Conservation (phyloP, 2,888 invertebrate species). For the Machimus atricapillus region DNA sequence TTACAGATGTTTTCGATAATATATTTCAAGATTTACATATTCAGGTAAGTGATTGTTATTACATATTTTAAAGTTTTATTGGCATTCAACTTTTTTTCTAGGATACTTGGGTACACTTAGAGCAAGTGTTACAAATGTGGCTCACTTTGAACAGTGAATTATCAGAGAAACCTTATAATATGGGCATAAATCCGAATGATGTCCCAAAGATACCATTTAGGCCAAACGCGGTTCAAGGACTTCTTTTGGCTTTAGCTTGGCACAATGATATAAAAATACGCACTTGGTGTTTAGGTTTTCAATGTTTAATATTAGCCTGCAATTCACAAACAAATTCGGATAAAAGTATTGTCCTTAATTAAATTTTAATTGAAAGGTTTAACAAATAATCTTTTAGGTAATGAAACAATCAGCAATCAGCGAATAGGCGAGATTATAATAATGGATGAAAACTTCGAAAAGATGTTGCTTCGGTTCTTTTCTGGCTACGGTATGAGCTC, state of each 20-base stretch:
- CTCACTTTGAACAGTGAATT: conserved; percentile 77
- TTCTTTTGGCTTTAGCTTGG: conserved; percentile 72
- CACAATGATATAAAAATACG: conserved; percentile 73
- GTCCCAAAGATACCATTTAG: conserved; percentile 72
- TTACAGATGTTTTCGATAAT: conserved; percentile 73
- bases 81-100: conserved; percentile 54
- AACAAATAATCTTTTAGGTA: conserved; percentile 50
- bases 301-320: conserved; percentile 73
- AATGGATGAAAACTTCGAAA: conserved; percentile 70
- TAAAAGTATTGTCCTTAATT: conserved; percentile 37
- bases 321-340: conserved; percentile 65
- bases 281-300: conserved; percentile 78
- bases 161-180: conserved; percentile 59
- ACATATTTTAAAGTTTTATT: neutral
- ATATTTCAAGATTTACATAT: conserved; percentile 72
- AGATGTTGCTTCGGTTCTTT: conserved; percentile 70
- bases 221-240: conserved; percentile 69
- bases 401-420: conserved; percentile 51
- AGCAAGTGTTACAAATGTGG: conserved; percentile 86
- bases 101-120: conserved; percentile 78
- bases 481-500: conserved; percentile 69
- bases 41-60: conserved; percentile 56
- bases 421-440: conserved; percentile 68
- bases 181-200: conserved; percentile 67
- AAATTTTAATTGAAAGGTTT: neutral